Conservation (phyloP, 2,113 vertebrate genomes). For the Xiphophorus hellerii region DNA sequence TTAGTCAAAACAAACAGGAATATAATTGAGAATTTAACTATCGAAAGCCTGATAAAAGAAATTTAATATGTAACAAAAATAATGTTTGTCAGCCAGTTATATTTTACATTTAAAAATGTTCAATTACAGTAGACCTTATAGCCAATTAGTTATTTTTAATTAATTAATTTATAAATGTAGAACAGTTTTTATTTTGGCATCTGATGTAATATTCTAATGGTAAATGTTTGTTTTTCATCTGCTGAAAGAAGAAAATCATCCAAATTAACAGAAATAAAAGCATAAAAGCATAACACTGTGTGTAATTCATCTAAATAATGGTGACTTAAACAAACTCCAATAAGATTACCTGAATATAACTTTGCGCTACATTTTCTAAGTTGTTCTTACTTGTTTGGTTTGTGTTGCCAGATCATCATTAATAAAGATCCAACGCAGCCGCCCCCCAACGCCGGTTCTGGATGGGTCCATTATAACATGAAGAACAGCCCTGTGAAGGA, state of each 20-base stretch:
- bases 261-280: too few relatives aligned
- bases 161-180: too few relatives aligned
- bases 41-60: not conserved
- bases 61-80: not conserved
- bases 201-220: too few relatives aligned
- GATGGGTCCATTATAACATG: conserved; percentile 92
- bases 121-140: not conserved
- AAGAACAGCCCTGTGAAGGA: conserved; percentile 81
- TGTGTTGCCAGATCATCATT: conserved; percentile 88
- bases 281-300: too few relatives aligned
- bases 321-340: too few relatives aligned
- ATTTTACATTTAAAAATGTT: not conserved
- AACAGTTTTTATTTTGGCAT: too few relatives aligned
- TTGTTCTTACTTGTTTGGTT: conserved; percentile 1
- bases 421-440: conserved; percentile 85
- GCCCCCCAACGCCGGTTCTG: conserved; percentile 16
- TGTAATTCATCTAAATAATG: too few relatives aligned
- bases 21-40: not conserved
- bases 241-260: too few relatives aligned
- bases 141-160: too few relatives aligned
- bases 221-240: too few relatives aligned
- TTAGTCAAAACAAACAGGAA: not conserved
- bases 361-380: not conserved
- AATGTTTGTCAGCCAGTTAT: not conserved
- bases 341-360: too few relatives aligned